Conservation (phyloP, 2,797 vertebrate species). For the Gymnoscopelus microlampas region DNA sequence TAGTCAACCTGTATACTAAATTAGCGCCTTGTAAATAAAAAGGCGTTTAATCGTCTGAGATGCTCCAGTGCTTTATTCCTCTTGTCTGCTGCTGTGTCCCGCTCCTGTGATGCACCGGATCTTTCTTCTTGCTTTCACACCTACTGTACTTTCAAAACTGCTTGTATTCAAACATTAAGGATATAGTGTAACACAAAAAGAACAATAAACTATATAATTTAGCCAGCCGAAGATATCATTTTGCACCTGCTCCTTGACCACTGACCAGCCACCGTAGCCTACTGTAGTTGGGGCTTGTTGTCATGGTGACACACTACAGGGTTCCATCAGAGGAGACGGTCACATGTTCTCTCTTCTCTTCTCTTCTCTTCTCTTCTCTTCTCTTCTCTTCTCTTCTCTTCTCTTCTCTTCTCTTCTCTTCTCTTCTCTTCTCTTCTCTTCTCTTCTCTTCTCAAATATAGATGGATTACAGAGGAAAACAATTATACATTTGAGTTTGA, state of each 20-base stretch:
- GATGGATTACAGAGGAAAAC: not conserved
- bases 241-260: not conserved
- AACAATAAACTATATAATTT: not conserved
- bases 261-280: not conserved
- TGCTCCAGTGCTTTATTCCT: too few relatives aligned
- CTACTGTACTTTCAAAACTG: not conserved
- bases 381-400: not conserved
- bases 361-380: not conserved
- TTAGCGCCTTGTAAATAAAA: too few relatives aligned
- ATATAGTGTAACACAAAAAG: too few relatives aligned
- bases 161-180: not conserved
- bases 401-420: not conserved
- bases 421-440: not conserved
- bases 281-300: conserved; percentile 22
- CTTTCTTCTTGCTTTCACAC: too few relatives aligned
- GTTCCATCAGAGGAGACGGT: conserved; percentile 4
- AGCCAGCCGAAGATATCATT: not conserved
- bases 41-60: too few relatives aligned
- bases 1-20: too few relatives aligned
- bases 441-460: not conserved
- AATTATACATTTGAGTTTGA: not conserved
- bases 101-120: too few relatives aligned
- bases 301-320: conserved; percentile 26
- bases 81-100: too few relatives aligned
- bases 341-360: conserved; percentile 6